Evolutionary conservation across 1,140 invertebrate species (phyloP).

Genomic region (Hyles euphorbiae): DNA sequence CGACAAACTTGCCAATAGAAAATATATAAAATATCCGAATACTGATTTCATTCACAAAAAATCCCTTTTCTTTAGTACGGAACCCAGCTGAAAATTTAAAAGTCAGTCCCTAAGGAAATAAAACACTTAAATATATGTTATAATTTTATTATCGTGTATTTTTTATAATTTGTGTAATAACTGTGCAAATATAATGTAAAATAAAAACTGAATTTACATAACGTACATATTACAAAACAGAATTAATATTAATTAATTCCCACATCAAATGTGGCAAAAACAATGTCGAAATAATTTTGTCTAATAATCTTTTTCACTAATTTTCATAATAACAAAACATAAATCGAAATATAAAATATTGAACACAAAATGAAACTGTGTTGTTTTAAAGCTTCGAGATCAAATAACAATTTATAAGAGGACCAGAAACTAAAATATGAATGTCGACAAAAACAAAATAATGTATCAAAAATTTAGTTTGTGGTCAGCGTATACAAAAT

Average conservation of each 20-base stretch:
- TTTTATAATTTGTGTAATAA: conserved; percentile 66
- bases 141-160: conserved; percentile 60
- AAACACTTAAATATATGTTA: conserved; percentile 1
- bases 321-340: conserved; percentile 1
- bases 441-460: too few relatives aligned
- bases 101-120: too few relatives aligned
- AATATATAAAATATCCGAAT: too few relatives aligned
- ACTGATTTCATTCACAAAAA: too few relatives aligned
- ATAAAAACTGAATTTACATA: conserved; percentile 60
- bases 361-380: conserved; percentile 13
- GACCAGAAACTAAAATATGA: too few relatives aligned
- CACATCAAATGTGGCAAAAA: conserved; percentile 8
- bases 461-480: too few relatives aligned
- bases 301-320: not conserved
- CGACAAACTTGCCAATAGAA: too few relatives aligned
- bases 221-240: conserved; percentile 39
- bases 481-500: conserved; percentile 3
- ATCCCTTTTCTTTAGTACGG: too few relatives aligned
- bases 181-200: conserved; percentile 65
- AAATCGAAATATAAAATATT: conserved; percentile 4
- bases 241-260: conserved; percentile 28
- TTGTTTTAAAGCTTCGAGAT: conserved; percentile 41
- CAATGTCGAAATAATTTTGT: conserved; percentile 6
- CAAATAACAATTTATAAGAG: conserved; percentile 4
- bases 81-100: too few relatives aligned